phyloP scores from a whole-genome alignment of 2,888 invertebrate genomes.

The Callinectes sapidus region DNA sequence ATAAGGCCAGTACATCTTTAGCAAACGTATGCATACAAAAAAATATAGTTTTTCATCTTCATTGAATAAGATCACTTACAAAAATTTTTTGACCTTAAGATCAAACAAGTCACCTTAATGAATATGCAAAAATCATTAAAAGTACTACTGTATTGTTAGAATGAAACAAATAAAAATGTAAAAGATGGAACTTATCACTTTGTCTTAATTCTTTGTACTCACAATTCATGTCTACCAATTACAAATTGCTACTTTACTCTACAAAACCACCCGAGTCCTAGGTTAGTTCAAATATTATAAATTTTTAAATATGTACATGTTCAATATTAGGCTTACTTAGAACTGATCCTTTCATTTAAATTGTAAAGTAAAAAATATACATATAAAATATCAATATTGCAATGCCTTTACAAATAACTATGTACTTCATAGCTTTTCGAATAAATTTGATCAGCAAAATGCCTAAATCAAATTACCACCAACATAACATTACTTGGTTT shows the following conservation, averaged over 20 bases:
- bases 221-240: neutral
- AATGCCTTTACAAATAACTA: neutral
- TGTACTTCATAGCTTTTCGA: neutral
- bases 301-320: neutral
- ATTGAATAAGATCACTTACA: neutral
- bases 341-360: neutral
- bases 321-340: neutral
- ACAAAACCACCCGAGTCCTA: neutral
- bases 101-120: neutral
- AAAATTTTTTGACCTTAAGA: neutral
- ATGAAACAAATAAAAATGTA: neutral
- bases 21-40: neutral
- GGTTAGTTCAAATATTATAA: neutral
- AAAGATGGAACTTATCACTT: neutral
- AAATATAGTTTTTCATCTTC: neutral
- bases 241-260: neutral
- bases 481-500: slow-evolving; percentile 37
- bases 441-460: neutral
- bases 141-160: neutral
- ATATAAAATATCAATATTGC: neutral
- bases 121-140: neutral
- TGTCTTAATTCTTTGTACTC: neutral
- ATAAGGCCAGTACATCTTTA: neutral
- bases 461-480: neutral
- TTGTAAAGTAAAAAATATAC: neutral